Percentiles rank a stretch among this genome's conserved stretches.
Evolutionary conservation across 2,888 invertebrate genomes (phyloP).

Genomic region (Drosophila birchii): DNA sequence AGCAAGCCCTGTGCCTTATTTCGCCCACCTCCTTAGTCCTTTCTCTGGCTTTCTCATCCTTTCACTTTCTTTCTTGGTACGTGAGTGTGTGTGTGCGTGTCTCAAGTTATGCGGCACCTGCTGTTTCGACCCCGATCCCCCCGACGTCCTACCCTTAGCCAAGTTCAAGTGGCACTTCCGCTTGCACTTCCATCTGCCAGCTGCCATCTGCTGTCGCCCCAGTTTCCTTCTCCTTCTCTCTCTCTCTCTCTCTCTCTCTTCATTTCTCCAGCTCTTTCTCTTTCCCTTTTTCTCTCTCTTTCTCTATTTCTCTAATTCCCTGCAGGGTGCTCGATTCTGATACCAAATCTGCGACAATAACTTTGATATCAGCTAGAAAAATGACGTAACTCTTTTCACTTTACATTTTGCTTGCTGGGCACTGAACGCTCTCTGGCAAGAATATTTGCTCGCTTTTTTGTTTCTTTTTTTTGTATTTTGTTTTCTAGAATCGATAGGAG

Average conservation of each 20-base stretch:
- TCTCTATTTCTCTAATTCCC: slow-evolving; percentile 7
- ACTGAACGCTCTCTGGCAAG: slow-evolving; percentile 20
- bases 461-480: not conserved
- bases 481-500: slow-evolving; percentile 11
- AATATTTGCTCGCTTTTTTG: slow-evolving; percentile 35
- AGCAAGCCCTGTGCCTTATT: slow-evolving; percentile 24
- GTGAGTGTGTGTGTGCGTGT: slow-evolving; percentile 21
- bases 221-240: not conserved
- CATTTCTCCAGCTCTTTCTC: not conserved
- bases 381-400: slow-evolving; percentile 84
- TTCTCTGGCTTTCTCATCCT: slow-evolving; percentile 15
- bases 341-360: slow-evolving; percentile 84
- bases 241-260: not conserved
- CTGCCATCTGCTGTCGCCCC: slow-evolving; percentile 8
- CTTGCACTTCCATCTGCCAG: slow-evolving; percentile 37
- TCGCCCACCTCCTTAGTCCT: slow-evolving; percentile 6
- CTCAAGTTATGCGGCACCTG: slow-evolving; percentile 61
- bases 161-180: slow-evolving; percentile 69
- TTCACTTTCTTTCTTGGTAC: slow-evolving; percentile 19
- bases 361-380: slow-evolving; percentile 85
- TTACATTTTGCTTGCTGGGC: slow-evolving; percentile 70
- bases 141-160: slow-evolving; percentile 32
- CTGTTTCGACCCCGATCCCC: slow-evolving; percentile 38
- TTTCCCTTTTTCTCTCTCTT: slow-evolving; percentile 18
- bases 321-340: slow-evolving; percentile 83